Evolutionary conservation across 35 echinoderm and acorn worm genomes (phyloP), one percentile per base, ranked within the genome.

Genomic region (Lytechinus variegatus): DNA sequence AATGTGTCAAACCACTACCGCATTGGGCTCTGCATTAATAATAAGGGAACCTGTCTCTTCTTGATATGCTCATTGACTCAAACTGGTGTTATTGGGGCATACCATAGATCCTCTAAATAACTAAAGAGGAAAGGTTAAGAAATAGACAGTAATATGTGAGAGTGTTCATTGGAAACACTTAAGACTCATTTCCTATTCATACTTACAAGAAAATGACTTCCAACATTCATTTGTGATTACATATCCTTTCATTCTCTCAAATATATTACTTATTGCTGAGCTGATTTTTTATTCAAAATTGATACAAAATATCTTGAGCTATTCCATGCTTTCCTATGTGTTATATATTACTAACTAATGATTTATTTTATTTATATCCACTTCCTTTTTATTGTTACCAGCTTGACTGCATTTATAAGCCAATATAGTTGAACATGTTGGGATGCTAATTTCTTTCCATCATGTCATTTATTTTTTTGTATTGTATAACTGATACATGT

Each of bases 21-120:
- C 88, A 54, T 12, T 54, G 9, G 13, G 29, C 29, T 90, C 88
- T 90, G 88, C 88, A 90, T 90, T 90, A 90, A 90, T 90, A 52
- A 90, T 90, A 21, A 27, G 88, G 29, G 33, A 9, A 90, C 11
- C 88, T 90, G 88, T 90, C 88, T 44, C 24, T 51, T 28, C 88
- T 12, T 90, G 88, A 90, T 90, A 44, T 90, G 52, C 88, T 90
- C 88, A 90, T 90, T 54, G 52, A 54, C 88, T 90, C 88, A 44
- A 54, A 90, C 19, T 79, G 52, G 52, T 90, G 88, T 90, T 90
- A 90, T 90, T 90, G 88, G 88, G 52, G 88, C 88, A 90, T 90
- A 54, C 52, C 66, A 79, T 24, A 79, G 66, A 7, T 79, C 6
- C 24, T 79, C 19, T 79, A 79, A 79, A 79, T 79, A 79, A 79